A percentile compares a stretch with the other conserved stretches of the same genome.
Evolutionary conservation across 2,888 invertebrate species (phyloP).

Genomic region (Alitta virens): DNA sequence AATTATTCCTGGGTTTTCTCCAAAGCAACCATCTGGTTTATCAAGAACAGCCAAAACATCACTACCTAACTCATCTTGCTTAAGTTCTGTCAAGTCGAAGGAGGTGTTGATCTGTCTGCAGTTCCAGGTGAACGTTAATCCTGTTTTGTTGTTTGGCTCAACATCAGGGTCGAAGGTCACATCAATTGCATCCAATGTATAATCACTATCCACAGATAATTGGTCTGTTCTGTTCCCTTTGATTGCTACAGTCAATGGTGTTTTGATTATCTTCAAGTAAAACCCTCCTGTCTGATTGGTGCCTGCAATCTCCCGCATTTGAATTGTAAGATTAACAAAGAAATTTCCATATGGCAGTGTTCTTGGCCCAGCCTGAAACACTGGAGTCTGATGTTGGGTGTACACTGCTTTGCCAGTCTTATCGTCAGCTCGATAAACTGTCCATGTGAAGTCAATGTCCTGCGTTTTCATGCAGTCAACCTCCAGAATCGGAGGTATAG

Average conservation of each 20-base stretch:
- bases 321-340: not conserved
- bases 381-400: not conserved
- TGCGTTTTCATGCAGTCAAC: conserved; percentile 3
- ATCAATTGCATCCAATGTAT: not conserved
- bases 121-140: not conserved
- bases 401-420: not conserved
- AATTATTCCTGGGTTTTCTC: not conserved
- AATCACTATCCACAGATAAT: not conserved
- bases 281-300: not conserved
- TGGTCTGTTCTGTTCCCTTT: not conserved
- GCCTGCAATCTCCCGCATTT: not conserved
- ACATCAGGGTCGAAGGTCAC: not conserved
- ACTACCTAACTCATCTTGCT: not conserved
- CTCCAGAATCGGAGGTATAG: not conserved
- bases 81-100: not conserved
- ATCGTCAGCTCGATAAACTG: not conserved
- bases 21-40: not conserved
- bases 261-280: not conserved
- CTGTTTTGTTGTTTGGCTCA: not conserved
- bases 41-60: not conserved
- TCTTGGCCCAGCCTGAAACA: not conserved
- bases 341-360: not conserved
- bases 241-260: not conserved
- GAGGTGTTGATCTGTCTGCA: not conserved
- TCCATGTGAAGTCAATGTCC: not conserved